Conservation (phyloP, 2,113 vertebrate genomes). For the Mola mola region DNA sequence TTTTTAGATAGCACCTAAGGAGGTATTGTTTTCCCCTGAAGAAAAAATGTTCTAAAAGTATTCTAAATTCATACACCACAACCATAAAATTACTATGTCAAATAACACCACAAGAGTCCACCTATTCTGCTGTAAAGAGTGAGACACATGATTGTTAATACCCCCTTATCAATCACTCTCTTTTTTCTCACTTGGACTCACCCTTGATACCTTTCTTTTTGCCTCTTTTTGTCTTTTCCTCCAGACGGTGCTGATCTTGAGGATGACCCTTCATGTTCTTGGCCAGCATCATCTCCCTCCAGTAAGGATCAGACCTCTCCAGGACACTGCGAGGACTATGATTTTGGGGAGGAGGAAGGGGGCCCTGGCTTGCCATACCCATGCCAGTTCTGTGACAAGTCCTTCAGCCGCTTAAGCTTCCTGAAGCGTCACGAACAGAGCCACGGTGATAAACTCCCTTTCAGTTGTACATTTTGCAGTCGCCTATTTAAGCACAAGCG, state of each 20-base stretch:
- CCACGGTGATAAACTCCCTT: constrained; percentile 97
- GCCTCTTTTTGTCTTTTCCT: constrained; percentile 44
- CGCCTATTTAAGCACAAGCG: constrained; percentile 98
- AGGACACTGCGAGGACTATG: constrained; percentile 93
- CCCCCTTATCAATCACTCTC: constrained; percentile 42
- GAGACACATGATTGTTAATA: constrained; percentile 64
- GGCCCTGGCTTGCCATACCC: constrained; percentile 94
- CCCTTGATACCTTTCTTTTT: constrained; percentile 15
- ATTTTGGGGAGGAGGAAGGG: constrained; percentile 96
- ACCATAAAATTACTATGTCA: constrained; percentile 63
- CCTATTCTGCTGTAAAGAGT: constrained; percentile 43
- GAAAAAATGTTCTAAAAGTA: constrained; percentile 52
- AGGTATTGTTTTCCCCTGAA: constrained; percentile 67
- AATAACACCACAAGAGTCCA: constrained; percentile 54
- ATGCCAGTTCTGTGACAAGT: constrained; percentile 98
- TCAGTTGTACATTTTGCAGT: constrained; percentile 97
- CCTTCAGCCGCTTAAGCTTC: constrained; percentile 98
- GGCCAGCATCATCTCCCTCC: constrained; percentile 97
- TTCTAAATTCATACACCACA: constrained; percentile 55
- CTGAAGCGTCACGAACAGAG: constrained; percentile 98
- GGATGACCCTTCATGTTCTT: constrained; percentile 96
- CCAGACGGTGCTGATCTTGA: constrained; percentile 94
- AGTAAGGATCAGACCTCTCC: constrained; percentile 99
- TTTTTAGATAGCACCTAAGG: constrained; percentile 73
- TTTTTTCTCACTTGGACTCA: constrained; percentile 10